phyloP scores from a whole-genome alignment of 2,797 vertebrate genomes.

The Eleutherodactylus coqui region DNA sequence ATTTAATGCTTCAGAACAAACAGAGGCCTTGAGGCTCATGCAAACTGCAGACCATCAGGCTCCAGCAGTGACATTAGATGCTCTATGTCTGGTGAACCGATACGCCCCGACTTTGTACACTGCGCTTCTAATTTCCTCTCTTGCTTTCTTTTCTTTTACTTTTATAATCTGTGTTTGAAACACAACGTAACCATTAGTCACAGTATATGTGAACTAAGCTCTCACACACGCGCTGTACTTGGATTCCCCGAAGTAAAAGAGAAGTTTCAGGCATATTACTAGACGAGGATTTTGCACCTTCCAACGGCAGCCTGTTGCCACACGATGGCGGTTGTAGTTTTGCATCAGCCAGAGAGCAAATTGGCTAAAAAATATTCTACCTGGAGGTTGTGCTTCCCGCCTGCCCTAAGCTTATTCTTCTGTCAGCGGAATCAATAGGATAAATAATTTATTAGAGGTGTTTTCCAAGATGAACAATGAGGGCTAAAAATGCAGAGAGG shows the following conservation, averaged over 20 bases:
- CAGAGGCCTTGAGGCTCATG: conserved; percentile 44
- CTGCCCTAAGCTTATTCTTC: no score
- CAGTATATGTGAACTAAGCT: background rate
- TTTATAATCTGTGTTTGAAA: conserved; percentile 26
- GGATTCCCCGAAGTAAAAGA: background rate
- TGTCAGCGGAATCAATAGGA: no score
- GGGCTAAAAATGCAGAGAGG: no score
- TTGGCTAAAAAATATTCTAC: no score
- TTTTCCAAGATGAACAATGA: no score
- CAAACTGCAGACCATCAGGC: conserved; percentile 50
- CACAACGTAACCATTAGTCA: conserved; percentile 6
- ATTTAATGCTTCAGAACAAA: conserved; percentile 62
- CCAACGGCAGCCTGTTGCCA: no score
- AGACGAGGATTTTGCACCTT: no score
- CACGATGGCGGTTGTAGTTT: no score
- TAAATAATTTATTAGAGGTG: no score
- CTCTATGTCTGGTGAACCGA: conserved; percentile 48
- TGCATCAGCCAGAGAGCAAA: no score
- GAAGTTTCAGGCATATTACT: no score
- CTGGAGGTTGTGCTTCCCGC: no score
- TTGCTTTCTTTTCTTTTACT: conserved; percentile 42
- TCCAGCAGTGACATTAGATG: conserved; percentile 53
- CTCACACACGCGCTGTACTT: background rate
- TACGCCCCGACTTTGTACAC: conserved; percentile 38
- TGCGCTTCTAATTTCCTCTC: conserved; percentile 41